Evolutionary conservation across 2,888 invertebrate genomes (phyloP).

Genomic region (Diplazon laetatorius): DNA sequence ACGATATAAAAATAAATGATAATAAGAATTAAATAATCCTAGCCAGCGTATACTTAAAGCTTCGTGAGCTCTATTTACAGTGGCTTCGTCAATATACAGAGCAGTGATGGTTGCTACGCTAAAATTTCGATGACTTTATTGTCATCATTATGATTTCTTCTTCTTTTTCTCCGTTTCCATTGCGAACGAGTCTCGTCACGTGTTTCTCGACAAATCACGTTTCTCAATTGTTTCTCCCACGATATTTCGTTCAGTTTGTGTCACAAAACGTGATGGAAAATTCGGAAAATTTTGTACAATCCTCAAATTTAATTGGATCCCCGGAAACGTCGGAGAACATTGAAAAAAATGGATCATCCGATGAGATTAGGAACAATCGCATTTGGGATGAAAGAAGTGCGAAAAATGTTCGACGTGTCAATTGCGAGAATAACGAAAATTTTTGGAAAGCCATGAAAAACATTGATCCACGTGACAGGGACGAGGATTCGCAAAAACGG

Average conservation of each 20-base stretch:
- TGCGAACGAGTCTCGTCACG: slow-evolving; percentile 56
- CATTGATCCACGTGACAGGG: slow-evolving; percentile 15
- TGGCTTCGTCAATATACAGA: slow-evolving; percentile 42
- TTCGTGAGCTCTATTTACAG: slow-evolving; percentile 67
- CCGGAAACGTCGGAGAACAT: background rate
- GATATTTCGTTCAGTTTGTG: background rate
- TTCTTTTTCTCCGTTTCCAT: slow-evolving; percentile 4
- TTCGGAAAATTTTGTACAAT: slow-evolving; percentile 1
- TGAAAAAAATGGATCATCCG: background rate
- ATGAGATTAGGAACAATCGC: background rate
- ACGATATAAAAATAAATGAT: background rate
- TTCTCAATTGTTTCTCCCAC: slow-evolving; percentile 8
- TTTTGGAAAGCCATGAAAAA: slow-evolving; percentile 46
- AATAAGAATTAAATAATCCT: slow-evolving; percentile 37
- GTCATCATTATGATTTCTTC: slow-evolving; percentile 9
- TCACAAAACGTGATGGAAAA: slow-evolving; percentile 26
- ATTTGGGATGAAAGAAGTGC: background rate
- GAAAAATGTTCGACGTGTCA: background rate
- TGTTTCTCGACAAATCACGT: slow-evolving; percentile 9
- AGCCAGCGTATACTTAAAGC: slow-evolving; percentile 65
- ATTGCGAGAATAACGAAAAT: slow-evolving; percentile 22
- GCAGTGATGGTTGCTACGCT: background rate
- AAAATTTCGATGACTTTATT: slow-evolving; percentile 11
- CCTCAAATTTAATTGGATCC: background rate
- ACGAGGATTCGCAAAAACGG: background rate